Percentiles rank a stretch among this genome's conserved stretches.
Conservation (phyloP, 1,140 invertebrate species). For the Homalodisca vitripennis region DNA sequence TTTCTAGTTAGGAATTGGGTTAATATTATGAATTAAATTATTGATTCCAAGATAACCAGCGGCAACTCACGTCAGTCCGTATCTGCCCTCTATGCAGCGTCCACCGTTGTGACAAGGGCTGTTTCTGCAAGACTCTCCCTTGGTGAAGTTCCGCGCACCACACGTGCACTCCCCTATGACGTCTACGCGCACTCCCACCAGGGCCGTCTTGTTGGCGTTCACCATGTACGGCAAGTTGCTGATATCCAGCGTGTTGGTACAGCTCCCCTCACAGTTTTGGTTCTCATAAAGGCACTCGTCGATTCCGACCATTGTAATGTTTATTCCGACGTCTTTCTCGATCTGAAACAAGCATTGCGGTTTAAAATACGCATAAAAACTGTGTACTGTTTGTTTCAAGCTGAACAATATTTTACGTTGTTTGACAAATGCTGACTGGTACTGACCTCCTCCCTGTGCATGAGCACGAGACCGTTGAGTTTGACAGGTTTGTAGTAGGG, state of each 20-base stretch:
- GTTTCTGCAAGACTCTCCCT: constrained; percentile 83
- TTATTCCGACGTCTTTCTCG: constrained; percentile 88
- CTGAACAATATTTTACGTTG: too few relatives aligned
- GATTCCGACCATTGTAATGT: constrained; percentile 97
- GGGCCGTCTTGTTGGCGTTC: constrained; percentile 93
- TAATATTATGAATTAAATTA: too few relatives aligned
- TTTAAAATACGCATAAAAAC: too few relatives aligned
- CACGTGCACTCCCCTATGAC: constrained; percentile 89
- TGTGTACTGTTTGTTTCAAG: too few relatives aligned
- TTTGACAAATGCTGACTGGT: too few relatives aligned
- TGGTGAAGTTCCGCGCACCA: constrained; percentile 86
- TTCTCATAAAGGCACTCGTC: constrained; percentile 96
- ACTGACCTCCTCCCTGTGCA: constrained; percentile 89
- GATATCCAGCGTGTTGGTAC: constrained; percentile 89
- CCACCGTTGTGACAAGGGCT: constrained; percentile 95
- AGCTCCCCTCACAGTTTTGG: constrained; percentile 93
- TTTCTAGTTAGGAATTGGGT: too few relatives aligned
- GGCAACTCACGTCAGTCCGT: constrained; percentile 67
- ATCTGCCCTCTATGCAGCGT: constrained; percentile 84
- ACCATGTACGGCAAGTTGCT: constrained; percentile 90
- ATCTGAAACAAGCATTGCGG: constrained; percentile 66
- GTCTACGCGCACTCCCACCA: constrained; percentile 89
- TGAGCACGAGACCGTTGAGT: constrained; percentile 90
- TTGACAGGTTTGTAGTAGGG: constrained; percentile 94
- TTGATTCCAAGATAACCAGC: too few relatives aligned